Conservation (phyloP, 2,888 invertebrate species). For the Melanchra persicariae region DNA sequence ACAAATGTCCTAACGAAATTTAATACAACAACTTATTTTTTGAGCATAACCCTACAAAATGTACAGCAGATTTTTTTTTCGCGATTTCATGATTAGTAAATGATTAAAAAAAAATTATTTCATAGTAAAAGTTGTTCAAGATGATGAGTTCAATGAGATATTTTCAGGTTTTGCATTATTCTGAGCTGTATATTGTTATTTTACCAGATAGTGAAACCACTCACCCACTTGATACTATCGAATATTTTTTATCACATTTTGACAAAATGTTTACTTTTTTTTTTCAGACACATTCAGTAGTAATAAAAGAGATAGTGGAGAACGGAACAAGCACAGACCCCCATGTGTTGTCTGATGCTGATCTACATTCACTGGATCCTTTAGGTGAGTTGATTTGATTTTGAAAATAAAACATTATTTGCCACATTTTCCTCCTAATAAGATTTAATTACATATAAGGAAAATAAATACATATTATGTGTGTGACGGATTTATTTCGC, state of each 20-base stretch:
- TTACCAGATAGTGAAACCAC: no score
- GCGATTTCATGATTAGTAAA: no score
- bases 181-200: no score
- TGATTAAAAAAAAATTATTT: no score
- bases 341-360: constrained; percentile 93
- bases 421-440: neutral
- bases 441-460: neutral
- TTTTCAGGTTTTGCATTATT: no score
- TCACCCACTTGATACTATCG: neutral
- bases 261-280: neutral
- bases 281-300: constrained; percentile 82
- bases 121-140: no score
- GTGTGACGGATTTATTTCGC: neutral
- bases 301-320: constrained; percentile 87
- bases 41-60: no score
- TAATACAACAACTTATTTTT: no score
- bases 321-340: constrained; percentile 94
- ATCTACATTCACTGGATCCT: constrained; percentile 94
- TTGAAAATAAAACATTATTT: neutral
- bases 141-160: no score
- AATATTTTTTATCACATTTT: neutral
- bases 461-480: neutral
- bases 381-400: constrained; percentile 87
- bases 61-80: no score
- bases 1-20: no score